Evolutionary conservation across 1,140 invertebrate species (phyloP).

Genomic region (Ditylenchus dipsaci): DNA sequence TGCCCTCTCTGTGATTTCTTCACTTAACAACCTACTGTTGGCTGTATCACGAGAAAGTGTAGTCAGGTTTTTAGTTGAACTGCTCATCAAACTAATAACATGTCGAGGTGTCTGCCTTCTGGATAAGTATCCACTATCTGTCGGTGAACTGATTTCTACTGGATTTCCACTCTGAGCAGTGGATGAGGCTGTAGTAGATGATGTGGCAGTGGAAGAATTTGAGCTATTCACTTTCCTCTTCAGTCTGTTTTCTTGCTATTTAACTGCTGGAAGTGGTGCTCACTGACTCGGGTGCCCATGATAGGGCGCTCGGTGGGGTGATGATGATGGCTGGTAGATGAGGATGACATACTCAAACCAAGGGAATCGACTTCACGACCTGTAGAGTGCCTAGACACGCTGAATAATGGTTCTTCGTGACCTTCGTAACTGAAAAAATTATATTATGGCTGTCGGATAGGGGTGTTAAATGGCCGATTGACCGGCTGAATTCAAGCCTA

Average conservation of each 20-base stretch:
- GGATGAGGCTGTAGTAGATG: neutral
- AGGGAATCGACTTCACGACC: neutral
- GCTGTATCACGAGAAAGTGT: no score
- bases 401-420: no score
- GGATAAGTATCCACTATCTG: conserved; percentile 7
- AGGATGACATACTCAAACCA: neutral
- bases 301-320: neutral
- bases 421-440: no score
- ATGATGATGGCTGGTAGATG: neutral
- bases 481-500: no score
- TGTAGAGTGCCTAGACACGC: neutral
- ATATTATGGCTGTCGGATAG: no score
- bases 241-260: no score
- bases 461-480: no score
- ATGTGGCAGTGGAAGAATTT: neutral
- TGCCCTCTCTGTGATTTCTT: no score
- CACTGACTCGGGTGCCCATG: neutral
- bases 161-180: neutral
- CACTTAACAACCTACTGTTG: no score
- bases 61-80: no score
- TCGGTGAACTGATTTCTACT: neutral
- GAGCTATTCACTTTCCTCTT: neutral
- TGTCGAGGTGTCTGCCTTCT: conserved; percentile 3
- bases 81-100: neutral
- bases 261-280: neutral